phyloP scores from a whole-genome alignment of 2,888 invertebrate genomes.

The Trichopria drosophilae region DNA sequence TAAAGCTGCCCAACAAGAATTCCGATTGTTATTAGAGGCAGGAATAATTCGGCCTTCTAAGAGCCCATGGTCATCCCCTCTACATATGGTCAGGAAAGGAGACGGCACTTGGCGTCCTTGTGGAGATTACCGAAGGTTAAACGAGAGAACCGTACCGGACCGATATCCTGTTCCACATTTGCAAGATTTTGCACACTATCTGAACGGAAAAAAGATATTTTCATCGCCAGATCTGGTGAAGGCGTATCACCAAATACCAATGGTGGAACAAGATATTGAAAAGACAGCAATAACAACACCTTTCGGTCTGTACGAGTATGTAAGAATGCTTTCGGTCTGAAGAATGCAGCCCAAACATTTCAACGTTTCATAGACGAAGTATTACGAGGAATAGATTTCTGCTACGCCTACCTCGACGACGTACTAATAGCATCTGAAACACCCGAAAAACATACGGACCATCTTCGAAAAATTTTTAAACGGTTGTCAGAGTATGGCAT shows the following conservation, averaged over 20 bases:
- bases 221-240: slow-evolving; percentile 36
- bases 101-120: slow-evolving; percentile 36
- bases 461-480: slow-evolving; percentile 23
- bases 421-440: no score
- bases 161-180: no score
- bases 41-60: slow-evolving; percentile 55
- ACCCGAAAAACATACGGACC: slow-evolving; percentile 31
- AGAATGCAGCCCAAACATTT: no score
- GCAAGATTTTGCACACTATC: slow-evolving; percentile 37
- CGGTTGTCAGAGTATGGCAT: slow-evolving; percentile 27
- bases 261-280: slow-evolving; percentile 38
- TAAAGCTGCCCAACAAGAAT: slow-evolving; percentile 44
- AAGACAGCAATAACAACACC: slow-evolving; percentile 47
- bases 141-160: slow-evolving; percentile 36
- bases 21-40: slow-evolving; percentile 44
- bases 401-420: slow-evolving; percentile 32
- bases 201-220: slow-evolving; percentile 37
- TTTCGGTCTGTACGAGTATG: slow-evolving; percentile 44
- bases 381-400: slow-evolving; percentile 31
- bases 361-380: no score
- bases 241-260: slow-evolving; percentile 46
- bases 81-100: slow-evolving; percentile 45
- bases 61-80: slow-evolving; percentile 52
- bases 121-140: slow-evolving; percentile 42
- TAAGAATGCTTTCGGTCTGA: slow-evolving; percentile 41